Conservation (phyloP, 1,140 invertebrate genomes). For the Drosophila pseudoobscura region DNA sequence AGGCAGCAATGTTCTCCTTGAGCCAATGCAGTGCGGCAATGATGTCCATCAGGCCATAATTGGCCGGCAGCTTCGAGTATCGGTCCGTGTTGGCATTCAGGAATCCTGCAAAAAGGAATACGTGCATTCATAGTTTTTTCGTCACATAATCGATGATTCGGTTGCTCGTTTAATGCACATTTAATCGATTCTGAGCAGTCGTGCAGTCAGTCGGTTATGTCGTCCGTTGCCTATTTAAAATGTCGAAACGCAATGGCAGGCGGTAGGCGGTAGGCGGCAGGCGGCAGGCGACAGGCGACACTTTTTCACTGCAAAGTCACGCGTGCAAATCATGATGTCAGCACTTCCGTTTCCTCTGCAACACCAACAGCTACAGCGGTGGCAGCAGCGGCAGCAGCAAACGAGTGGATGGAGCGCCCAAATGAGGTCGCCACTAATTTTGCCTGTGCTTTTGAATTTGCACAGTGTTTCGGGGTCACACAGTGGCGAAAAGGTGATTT, state of each 20-base stretch:
- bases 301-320: constrained; percentile 62
- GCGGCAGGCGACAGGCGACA: constrained; percentile 15
- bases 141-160: constrained; percentile 65
- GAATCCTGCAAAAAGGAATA: constrained; percentile 87
- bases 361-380: constrained; percentile 17
- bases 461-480: constrained; percentile 25
- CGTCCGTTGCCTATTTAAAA: constrained; percentile 55
- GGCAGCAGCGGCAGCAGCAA: background rate
- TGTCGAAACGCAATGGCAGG: constrained; percentile 47
- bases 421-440: constrained; percentile 74
- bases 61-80: constrained; percentile 91
- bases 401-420: constrained; percentile 16
- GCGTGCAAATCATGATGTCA: constrained; percentile 81
- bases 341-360: constrained; percentile 75
- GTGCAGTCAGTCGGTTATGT: constrained; percentile 27
- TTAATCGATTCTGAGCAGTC: constrained; percentile 54
- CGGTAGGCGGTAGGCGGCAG: too few relatives aligned
- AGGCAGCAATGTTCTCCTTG: constrained; percentile 95
- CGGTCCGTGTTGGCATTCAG: constrained; percentile 94
- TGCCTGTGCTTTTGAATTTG: constrained; percentile 56
- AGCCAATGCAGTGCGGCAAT: constrained; percentile 97
- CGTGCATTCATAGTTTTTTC: constrained; percentile 10
- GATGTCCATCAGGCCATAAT: constrained; percentile 98
- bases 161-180: constrained; percentile 48
- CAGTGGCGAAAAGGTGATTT: constrained; percentile 1